phyloP scores from a whole-genome alignment of 37 sponge, comb jelly and placozoan species.

The Aphrocallistes beatrix region DNA sequence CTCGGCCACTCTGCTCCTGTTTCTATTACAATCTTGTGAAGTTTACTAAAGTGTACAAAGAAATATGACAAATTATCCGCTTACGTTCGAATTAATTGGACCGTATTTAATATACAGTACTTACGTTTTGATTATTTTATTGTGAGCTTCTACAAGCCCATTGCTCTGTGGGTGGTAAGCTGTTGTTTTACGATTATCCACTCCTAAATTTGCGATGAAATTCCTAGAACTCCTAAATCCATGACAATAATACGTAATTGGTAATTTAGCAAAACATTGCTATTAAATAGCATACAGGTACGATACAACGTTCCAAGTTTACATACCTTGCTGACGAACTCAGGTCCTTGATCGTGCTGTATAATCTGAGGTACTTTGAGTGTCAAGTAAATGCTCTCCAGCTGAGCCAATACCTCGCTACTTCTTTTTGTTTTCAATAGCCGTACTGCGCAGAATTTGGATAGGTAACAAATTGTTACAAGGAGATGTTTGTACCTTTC shows the following conservation, averaged over 20 bases:
- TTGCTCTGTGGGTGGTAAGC: conserved; percentile 17
- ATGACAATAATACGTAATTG: too few relatives aligned
- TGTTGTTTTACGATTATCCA: conserved; percentile 1
- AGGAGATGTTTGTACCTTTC: too few relatives aligned
- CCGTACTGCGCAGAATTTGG: conserved; percentile 8
- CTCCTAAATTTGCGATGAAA: neutral
- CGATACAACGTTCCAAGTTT: too few relatives aligned
- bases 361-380: neutral
- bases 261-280: too few relatives aligned
- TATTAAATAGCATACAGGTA: too few relatives aligned
- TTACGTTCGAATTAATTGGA: neutral
- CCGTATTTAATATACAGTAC: neutral
- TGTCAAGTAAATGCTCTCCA: neutral
- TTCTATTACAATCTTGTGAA: neutral
- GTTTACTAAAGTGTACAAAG: conserved; percentile 3
- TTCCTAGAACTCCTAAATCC: neutral
- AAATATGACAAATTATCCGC: neutral
- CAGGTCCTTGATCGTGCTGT: neutral
- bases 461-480: neutral
- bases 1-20: neutral
- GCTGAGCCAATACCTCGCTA: too few relatives aligned
- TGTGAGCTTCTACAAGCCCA: neutral
- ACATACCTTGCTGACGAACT: too few relatives aligned
- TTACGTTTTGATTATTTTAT: conserved; percentile 5
- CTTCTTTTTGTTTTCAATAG: neutral